phyloP scores from a whole-genome alignment of 2,888 invertebrate genomes.

The Caenorhabditis japonica region DNA sequence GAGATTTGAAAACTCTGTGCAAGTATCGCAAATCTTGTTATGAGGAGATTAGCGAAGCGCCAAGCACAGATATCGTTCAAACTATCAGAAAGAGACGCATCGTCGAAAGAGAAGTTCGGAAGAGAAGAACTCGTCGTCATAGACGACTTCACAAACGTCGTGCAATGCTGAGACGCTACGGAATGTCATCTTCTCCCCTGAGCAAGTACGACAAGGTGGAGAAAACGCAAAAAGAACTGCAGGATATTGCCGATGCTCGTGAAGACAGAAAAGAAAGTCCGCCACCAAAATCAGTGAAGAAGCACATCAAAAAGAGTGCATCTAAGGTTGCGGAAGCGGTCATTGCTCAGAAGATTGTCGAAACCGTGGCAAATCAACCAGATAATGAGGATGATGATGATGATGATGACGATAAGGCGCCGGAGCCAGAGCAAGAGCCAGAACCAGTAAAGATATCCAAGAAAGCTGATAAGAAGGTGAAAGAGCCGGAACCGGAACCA shows the following conservation, averaged over 20 bases:
- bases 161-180: slow-evolving; percentile 40
- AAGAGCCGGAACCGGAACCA: slow-evolving; percentile 23
- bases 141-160: slow-evolving; percentile 26
- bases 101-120: slow-evolving; percentile 56
- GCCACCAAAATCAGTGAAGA: slow-evolving; percentile 28
- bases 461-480: slow-evolving; percentile 34
- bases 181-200: slow-evolving; percentile 17
- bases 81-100: slow-evolving; percentile 55
- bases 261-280: slow-evolving; percentile 31
- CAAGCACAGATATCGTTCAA: slow-evolving; percentile 54
- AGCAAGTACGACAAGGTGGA: slow-evolving; percentile 46
- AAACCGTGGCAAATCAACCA: slow-evolving; percentile 28
- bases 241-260: slow-evolving; percentile 42
- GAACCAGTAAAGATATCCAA: slow-evolving; percentile 22
- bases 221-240: slow-evolving; percentile 44
- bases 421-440: slow-evolving; percentile 17
- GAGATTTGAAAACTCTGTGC: slow-evolving; percentile 64
- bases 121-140: slow-evolving; percentile 44
- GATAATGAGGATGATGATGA: slow-evolving; percentile 38
- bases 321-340: slow-evolving; percentile 26
- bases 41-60: slow-evolving; percentile 59
- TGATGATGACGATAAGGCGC: slow-evolving; percentile 14
- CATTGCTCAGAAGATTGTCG: slow-evolving; percentile 22
- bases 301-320: slow-evolving; percentile 39
- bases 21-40: slow-evolving; percentile 70